Evolutionary conservation across 1,140 invertebrate species (phyloP).

Genomic region (Megalonaias nervosa): DNA sequence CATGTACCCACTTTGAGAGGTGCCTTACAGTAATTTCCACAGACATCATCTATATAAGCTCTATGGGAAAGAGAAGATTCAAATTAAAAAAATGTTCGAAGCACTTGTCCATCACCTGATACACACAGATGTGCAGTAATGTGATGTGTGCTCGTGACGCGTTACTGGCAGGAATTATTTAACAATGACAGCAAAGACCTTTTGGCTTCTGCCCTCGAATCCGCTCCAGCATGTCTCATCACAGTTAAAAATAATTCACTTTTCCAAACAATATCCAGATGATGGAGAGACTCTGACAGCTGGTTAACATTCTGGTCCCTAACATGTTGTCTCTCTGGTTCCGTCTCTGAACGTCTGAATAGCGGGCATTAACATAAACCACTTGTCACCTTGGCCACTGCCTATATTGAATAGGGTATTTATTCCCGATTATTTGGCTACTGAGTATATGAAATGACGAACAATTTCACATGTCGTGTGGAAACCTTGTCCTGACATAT

Average conservation of each 20-base stretch:
- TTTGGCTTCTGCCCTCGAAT: neutral
- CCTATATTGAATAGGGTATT: neutral
- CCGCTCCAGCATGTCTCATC: constrained; percentile 4
- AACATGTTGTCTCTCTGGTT: constrained; percentile 1
- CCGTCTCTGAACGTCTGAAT: neutral
- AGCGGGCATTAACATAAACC: neutral
- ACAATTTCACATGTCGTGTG: neutral
- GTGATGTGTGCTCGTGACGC: neutral
- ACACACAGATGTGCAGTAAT: neutral
- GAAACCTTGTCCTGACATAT: constrained; percentile 2
- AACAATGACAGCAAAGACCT: neutral
- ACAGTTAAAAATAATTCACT: neutral
- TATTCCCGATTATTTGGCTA: neutral
- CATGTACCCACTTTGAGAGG: constrained; percentile 3
- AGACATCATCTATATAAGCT: neutral
- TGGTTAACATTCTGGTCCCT: neutral
- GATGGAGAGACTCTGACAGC: neutral
- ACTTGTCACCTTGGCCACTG: constrained; percentile 10
- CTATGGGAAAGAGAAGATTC: constrained; percentile 3
- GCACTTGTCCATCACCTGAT: neutral
- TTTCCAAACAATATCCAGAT: neutral
- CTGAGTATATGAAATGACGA: neutral
- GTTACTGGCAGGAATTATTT: neutral
- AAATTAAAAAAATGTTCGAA: neutral
- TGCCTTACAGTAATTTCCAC: neutral